These are phyloP conservation scores for Oenanthe melanoleuca DNA, from an alignment of 2,113 vertebrate genomes.

Conservation along the genomic window DNA sequence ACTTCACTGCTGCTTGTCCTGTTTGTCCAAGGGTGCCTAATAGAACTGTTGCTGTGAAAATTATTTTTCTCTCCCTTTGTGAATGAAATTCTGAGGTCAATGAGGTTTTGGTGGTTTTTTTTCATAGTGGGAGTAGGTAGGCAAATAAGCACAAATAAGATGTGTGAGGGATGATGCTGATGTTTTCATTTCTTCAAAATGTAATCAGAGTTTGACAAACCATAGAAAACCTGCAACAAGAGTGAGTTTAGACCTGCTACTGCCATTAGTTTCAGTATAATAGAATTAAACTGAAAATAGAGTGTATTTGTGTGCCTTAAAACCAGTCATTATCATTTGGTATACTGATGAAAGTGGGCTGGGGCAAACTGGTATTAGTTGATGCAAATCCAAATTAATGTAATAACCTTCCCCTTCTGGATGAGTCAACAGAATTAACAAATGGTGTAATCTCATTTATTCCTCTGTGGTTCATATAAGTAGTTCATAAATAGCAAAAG, in stretches of 20 bases:
- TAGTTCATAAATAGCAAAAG: slow-evolving; percentile 20
- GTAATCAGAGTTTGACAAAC: not conserved
- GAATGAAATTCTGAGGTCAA: not conserved
- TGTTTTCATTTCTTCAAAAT: not conserved
- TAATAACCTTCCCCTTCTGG: slow-evolving; percentile 51
- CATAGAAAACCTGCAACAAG: not conserved
- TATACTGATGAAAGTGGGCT: not conserved
- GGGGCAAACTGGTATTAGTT: slow-evolving; percentile 1
- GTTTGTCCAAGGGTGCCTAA: not conserved
- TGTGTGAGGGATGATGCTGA: not conserved
- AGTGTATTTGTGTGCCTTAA: not conserved
- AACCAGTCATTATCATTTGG: not conserved
- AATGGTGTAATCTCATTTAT: slow-evolving; percentile 60
- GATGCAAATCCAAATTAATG: slow-evolving; percentile 52
- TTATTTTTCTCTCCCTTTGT: not conserved
- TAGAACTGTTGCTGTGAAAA: not conserved
- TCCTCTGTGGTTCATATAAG: not conserved
- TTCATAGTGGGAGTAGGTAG: not conserved
- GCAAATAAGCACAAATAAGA: not conserved
- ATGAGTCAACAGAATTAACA: slow-evolving; percentile 66
- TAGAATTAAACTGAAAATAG: slow-evolving; percentile 17
- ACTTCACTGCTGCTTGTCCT: not conserved
- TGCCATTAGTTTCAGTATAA: slow-evolving; percentile 10
- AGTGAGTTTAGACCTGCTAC: not conserved
- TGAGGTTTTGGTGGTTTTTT: not conserved